These are phyloP conservation scores for Acropora yongei DNA, from an alignment of 64 coral and sea anemone species.

Conservation along the genomic window DNA sequence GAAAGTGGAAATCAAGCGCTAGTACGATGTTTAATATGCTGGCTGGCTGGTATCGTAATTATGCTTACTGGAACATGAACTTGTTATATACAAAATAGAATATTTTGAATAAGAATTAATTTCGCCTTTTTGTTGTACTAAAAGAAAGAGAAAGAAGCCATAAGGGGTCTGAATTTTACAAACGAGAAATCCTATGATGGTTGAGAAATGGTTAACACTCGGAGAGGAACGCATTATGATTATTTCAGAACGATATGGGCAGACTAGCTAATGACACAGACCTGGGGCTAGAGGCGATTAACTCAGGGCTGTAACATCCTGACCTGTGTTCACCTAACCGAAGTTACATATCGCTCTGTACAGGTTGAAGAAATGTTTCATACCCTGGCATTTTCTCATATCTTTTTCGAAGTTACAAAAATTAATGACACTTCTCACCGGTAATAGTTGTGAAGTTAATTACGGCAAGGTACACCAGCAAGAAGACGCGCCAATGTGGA, in stretches of 20 bases:
- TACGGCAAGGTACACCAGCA: neutral
- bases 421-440: neutral
- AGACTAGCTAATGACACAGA: too few species aligned
- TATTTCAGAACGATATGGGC: neutral
- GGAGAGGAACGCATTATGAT: neutral
- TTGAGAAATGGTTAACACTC: neutral
- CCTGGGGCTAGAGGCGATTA: too few species aligned
- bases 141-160: neutral
- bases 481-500: neutral
- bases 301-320: too few species aligned
- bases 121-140: neutral
- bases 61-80: neutral
- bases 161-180: neutral
- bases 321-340: neutral
- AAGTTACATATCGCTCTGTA: neutral
- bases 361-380: neutral
- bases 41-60: neutral
- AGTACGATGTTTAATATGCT: too few species aligned
- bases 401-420: neutral
- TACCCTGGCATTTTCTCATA: neutral
- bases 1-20: neutral
- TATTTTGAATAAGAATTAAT: neutral
- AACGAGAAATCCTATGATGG: neutral
- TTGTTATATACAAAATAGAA: neutral
- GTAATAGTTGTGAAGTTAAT: slow-evolving; percentile 23